Conservation (phyloP, 1,140 invertebrate species). For the Rhagoletis zephyria region DNA sequence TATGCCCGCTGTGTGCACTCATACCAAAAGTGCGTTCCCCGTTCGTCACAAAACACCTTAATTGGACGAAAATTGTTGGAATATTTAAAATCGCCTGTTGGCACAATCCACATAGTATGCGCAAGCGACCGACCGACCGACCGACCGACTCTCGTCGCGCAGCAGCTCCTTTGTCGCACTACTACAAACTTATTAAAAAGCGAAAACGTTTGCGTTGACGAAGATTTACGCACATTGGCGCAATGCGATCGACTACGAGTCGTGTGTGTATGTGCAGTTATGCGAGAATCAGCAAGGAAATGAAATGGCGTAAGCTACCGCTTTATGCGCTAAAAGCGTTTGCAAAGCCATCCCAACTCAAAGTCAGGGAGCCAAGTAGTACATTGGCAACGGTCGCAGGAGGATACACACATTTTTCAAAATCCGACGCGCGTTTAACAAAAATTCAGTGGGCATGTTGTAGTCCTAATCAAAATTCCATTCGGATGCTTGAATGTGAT, state of each 20-base stretch:
- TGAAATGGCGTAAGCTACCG: not conserved
- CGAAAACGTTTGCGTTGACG: slow-evolving; percentile 9
- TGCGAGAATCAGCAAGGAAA: not conserved
- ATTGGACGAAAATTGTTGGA: slow-evolving; percentile 74
- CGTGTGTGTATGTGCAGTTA: not conserved
- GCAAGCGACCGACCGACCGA: not conserved
- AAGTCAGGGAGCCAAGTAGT: not conserved
- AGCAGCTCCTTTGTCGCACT: not conserved
- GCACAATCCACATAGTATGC: slow-evolving; percentile 55
- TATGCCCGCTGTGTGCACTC: not conserved
- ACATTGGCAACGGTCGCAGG: slow-evolving; percentile 56
- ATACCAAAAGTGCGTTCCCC: slow-evolving; percentile 27
- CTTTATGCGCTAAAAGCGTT: not conserved
- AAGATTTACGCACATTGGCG: slow-evolving; percentile 20
- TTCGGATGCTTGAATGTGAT: slow-evolving; percentile 44
- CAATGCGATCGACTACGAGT: not conserved
- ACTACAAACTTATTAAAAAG: slow-evolving; percentile 8
- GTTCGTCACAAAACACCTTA: slow-evolving; percentile 61
- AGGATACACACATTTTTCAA: slow-evolving; percentile 63
- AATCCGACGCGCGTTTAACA: slow-evolving; percentile 66
- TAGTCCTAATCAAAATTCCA: slow-evolving; percentile 70
- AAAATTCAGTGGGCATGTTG: slow-evolving; percentile 53
- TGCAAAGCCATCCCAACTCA: not conserved
- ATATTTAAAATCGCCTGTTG: slow-evolving; percentile 66
- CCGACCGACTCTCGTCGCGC: not conserved